These are phyloP conservation scores for Sylvicola cinctus DNA, from an alignment of 2,888 invertebrate species.

Conservation along the genomic window DNA sequence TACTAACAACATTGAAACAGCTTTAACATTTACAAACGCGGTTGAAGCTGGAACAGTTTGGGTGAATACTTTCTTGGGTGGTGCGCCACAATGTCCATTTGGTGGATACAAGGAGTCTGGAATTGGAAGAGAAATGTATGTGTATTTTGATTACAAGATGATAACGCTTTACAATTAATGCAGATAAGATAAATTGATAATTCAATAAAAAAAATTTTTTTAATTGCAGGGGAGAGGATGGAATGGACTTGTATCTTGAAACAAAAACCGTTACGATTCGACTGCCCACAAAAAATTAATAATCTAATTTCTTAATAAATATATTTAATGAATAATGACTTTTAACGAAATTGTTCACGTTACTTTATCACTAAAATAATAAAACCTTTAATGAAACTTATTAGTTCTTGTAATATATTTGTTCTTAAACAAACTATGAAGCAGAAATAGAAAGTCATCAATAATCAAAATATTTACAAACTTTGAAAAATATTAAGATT, in stretches of 20 bases:
- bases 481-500: too few species aligned
- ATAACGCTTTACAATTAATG: too few species aligned
- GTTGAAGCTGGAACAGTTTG: slow-evolving; percentile 67
- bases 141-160: too few species aligned
- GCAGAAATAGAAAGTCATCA: too few species aligned
- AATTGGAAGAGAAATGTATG: slow-evolving; percentile 57
- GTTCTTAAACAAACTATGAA: too few species aligned
- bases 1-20: slow-evolving; percentile 58
- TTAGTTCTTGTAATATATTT: too few species aligned
- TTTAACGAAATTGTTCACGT: too few species aligned
- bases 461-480: too few species aligned
- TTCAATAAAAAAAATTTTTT: not conserved
- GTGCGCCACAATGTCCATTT: slow-evolving; percentile 52
- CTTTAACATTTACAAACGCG: slow-evolving; percentile 48
- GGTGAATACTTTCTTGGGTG: slow-evolving; percentile 30
- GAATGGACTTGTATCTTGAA: slow-evolving; percentile 56
- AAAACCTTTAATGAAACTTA: too few species aligned
- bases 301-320: too few species aligned
- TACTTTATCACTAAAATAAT: too few species aligned
- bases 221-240: slow-evolving; percentile 45
- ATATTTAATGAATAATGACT: too few species aligned
- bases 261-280: slow-evolving; percentile 51
- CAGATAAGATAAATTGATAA: not conserved
- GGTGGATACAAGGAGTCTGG: slow-evolving; percentile 80
- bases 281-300: slow-evolving; percentile 12